Evolutionary conservation across 2,888 invertebrate species (phyloP), one percentile per base, ranked within the genome.

Genomic region (Philopedon plagiatum): DNA sequence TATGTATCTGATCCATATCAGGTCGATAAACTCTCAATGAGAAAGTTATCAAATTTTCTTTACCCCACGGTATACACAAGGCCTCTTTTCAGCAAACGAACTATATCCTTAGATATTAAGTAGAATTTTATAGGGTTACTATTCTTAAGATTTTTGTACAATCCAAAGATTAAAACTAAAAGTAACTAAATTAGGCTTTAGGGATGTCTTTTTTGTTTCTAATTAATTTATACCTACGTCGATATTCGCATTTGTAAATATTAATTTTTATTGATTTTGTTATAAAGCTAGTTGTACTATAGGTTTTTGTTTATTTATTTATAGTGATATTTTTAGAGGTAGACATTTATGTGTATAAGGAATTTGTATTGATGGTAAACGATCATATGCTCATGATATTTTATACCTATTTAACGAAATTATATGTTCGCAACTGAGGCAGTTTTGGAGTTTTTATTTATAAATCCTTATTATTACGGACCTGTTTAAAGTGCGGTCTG

Each of bases 81-180:
- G n/a, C n/a, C n/a, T n/a, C n/a, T n/a, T n/a, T n/a, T n/a, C n/a
- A n/a, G n/a, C n/a, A n/a, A n/a, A n/a, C n/a, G n/a, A n/a, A n/a
- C n/a, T n/a, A n/a, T n/a, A n/a, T n/a, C n/a, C n/a, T 75, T 77
- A 65, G 77, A 77, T 78, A 76, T 73, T 70, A 64, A 68, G 58
- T 70, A 74, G 75, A 66, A 67, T 65, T 67, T 64, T 37, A 71
- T 58, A 60, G 41, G 67, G 32, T 56, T 70, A 71, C 65, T 71
- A 74, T 39, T 71, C 54, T 62, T 75, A 75, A 74, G 75, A 44
- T 74, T 85, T 85, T 85, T 85, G 82, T 85, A 85, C 84, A 83
- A 84, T 83, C 85, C 85, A 85, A 85, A 85, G 85, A 85, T 83
- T 81, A 76, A 71, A 46, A 46, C 21, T 46, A 46, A 46, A 76